Evolutionary conservation across 2,113 vertebrate species (phyloP), one percentile per base, ranked within the genome.

Genomic region (Ranitomeya imitator): DNA sequence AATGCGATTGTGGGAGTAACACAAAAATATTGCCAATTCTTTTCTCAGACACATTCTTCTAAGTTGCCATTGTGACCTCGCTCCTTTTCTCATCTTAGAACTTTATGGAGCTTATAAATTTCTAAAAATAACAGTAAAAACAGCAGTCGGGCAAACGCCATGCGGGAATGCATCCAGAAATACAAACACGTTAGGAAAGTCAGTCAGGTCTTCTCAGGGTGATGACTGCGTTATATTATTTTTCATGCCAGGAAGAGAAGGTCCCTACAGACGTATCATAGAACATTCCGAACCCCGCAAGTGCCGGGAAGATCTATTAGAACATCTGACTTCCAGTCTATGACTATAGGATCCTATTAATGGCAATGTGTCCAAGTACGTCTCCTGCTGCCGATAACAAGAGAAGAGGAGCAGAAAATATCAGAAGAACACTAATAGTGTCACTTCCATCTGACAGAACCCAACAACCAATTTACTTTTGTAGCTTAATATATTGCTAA

Each of bases 91-190:
- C 61, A 51, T 83, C 60, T 80, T 12, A 21, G 37, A 83, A 61
- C 37, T 67, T 83, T 19, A 19, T 21, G 18, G 59, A 82, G 60
- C 61, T 61, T 31, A 31, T 9, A 45, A 63, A 82, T 26, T 67
- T 51, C 80, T 65, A 83, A 83, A 65, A 67, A 83, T 83, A 83
- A 52, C 37, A n/a, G 19, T n/a, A 51, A 31, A 65, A 65, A 83
- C 37, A 65, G 18, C 2, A 19, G n/a, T 67, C 37, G 1, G 59
- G 26, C 31, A 5, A 52, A 45, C 16, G 61, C 26, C 57, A 21
- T n/a, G n/a, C 26, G 79, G 59, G 79, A 63, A 82, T 45, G n/a
- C 5, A 21, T 63, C 18, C 79, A 18, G 80, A 23, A 83, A 67
- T 83, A 67, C 52, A 83, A 15, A 13, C 80, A 65, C 26, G 11